Evolutionary conservation across 2,113 vertebrate species (phyloP).

Genomic region (Ictalurus furcatus): DNA sequence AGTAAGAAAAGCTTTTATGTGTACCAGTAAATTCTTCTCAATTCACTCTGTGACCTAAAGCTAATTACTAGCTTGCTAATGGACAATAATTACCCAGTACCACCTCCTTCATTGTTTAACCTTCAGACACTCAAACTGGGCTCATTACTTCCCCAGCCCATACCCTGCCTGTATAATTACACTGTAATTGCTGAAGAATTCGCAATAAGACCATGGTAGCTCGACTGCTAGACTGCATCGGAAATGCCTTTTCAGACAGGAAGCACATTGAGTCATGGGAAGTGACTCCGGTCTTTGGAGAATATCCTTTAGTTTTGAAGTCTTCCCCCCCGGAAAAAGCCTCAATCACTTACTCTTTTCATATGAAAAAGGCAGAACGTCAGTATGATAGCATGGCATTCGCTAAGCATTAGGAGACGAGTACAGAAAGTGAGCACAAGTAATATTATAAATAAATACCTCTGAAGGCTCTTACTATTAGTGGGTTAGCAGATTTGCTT

Average conservation of each 20-base stretch:
- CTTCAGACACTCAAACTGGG: conserved; percentile 3
- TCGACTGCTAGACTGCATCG: neutral
- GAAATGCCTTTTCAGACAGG: conserved; percentile 38
- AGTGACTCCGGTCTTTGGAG: conserved; percentile 41
- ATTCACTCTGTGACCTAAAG: conserved; percentile 23
- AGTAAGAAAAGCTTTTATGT: neutral
- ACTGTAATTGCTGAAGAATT: conserved; percentile 7
- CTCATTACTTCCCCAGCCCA: neutral
- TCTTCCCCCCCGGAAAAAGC: conserved; percentile 17
- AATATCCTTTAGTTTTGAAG: conserved; percentile 26
- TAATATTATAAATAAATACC: neutral
- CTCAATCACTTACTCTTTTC: conserved; percentile 27
- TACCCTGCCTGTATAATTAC: conserved; percentile 25
- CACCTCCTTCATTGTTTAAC: conserved; percentile 12
- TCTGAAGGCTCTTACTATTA: neutral
- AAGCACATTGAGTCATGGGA: conserved; percentile 48
- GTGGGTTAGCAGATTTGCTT: no score
- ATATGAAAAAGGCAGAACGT: conserved; percentile 1
- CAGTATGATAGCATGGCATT: neutral
- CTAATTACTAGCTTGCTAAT: conserved; percentile 23
- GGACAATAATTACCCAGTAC: conserved; percentile 20
- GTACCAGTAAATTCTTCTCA: neutral
- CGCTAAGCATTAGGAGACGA: neutral
- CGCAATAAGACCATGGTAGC: conserved; percentile 1
- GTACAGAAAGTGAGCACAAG: neutral